A percentile compares a stretch with the other conserved stretches of the same genome.
Conservation (phyloP, 2,797 vertebrate species). For the Eremophila alpestris region DNA sequence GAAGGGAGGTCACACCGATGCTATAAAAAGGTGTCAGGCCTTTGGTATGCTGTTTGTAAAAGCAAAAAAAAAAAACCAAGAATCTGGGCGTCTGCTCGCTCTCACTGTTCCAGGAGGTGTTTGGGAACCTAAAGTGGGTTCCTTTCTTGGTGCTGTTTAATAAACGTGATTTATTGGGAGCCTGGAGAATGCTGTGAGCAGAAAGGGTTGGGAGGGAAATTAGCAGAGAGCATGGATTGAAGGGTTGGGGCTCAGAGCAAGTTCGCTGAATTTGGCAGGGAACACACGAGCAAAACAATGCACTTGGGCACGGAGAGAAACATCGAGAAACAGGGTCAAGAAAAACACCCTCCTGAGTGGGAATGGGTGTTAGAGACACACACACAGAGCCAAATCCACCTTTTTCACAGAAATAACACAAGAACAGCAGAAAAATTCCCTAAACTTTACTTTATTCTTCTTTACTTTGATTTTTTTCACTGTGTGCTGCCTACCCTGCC, state of each 20-base stretch:
- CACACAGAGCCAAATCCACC: neutral
- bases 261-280: neutral
- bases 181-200: neutral
- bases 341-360: neutral
- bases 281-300: neutral
- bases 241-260: neutral
- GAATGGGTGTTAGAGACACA: neutral
- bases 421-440: neutral
- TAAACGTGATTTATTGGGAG: neutral
- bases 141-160: neutral
- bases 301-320: neutral
- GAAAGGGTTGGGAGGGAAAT: neutral
- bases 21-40: slow-evolving; percentile 40
- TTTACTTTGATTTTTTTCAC: neutral
- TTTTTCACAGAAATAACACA: neutral
- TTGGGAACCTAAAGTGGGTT: neutral
- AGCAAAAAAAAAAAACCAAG: neutral
- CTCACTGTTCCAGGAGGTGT: neutral
- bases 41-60: neutral
- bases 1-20: neutral
- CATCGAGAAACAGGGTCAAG: neutral
- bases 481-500: fast-evolving
- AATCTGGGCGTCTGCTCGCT: neutral
- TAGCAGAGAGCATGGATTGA: neutral
- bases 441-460: neutral